Evolutionary conservation across 37 sponge, comb jelly and placozoan genomes (phyloP).

Genomic region (Corticium candelabrum): DNA sequence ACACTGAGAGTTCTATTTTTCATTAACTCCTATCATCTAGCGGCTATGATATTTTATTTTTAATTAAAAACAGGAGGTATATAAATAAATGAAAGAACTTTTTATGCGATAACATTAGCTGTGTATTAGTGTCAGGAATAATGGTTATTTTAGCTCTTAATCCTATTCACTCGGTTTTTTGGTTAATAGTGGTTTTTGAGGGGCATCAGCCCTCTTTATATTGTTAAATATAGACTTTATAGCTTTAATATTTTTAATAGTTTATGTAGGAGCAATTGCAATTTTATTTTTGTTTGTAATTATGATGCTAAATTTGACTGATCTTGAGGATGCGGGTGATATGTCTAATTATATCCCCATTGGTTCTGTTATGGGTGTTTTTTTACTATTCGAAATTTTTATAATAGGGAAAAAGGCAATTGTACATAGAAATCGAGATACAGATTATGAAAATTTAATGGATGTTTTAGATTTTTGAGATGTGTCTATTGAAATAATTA

Average conservation of each 20-base stretch:
- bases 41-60: constrained; percentile 68
- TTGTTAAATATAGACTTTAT: constrained; percentile 56
- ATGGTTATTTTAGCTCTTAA: constrained; percentile 67
- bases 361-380: constrained; percentile 52
- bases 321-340: constrained; percentile 35
- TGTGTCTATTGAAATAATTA: constrained; percentile 14
- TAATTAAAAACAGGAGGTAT: constrained; percentile 49
- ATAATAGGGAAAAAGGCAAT: background rate
- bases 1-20: constrained; percentile 57
- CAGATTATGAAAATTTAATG: background rate
- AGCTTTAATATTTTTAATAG: constrained; percentile 57
- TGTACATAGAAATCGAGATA: background rate
- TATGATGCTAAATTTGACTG: constrained; percentile 74
- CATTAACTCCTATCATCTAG: constrained; percentile 49
- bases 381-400: constrained; percentile 49
- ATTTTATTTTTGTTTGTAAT: constrained; percentile 75
- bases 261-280: constrained; percentile 70
- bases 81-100: constrained; percentile 35
- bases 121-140: constrained; percentile 47
- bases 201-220: constrained; percentile 59
- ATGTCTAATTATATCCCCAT: constrained; percentile 48
- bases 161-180: constrained; percentile 67
- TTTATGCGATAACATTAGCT: constrained; percentile 44
- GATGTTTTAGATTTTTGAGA: background rate
- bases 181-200: constrained; percentile 48